phyloP scores from a whole-genome alignment of 2,888 invertebrate species.

The Agriopis marginaria region DNA sequence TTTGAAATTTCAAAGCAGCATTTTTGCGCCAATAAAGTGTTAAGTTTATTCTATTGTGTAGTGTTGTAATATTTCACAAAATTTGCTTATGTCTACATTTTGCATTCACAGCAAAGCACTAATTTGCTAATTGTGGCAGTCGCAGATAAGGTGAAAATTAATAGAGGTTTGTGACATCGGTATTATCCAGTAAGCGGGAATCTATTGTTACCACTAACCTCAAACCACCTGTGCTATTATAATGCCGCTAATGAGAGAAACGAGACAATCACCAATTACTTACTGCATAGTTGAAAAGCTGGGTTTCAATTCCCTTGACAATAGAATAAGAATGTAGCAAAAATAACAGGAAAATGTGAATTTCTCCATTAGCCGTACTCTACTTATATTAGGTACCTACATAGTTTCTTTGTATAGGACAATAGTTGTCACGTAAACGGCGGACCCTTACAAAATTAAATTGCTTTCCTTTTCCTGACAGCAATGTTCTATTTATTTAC shows the following conservation, averaged over 20 bases:
- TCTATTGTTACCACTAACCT: not conserved
- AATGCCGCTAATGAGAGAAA: not conserved
- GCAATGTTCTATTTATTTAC: constrained; percentile 12
- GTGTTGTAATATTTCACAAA: no score
- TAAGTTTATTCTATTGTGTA: no score
- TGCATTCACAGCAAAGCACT: not conserved
- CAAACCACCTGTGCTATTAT: not conserved
- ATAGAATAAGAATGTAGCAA: constrained; percentile 1
- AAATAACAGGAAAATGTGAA: constrained; percentile 13
- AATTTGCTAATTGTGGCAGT: no score
- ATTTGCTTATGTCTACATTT: no score
- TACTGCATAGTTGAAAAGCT: not conserved
- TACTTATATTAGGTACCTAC: constrained; percentile 6
- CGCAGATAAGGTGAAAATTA: no score
- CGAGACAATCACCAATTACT: not conserved
- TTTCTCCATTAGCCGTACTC: constrained; percentile 11
- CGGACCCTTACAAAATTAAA: constrained; percentile 29
- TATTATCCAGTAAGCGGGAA: not conserved
- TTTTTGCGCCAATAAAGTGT: no score
- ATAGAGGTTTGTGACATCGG: not conserved
- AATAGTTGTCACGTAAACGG: constrained; percentile 30
- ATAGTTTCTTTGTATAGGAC: constrained; percentile 18
- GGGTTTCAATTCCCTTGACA: not conserved
- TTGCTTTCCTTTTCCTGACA: constrained; percentile 26
- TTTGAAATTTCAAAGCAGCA: no score